Percentiles rank a stretch among this genome's conserved stretches.
Conservation (phyloP, 2,888 invertebrate genomes). For the Diplolepis rosae region DNA sequence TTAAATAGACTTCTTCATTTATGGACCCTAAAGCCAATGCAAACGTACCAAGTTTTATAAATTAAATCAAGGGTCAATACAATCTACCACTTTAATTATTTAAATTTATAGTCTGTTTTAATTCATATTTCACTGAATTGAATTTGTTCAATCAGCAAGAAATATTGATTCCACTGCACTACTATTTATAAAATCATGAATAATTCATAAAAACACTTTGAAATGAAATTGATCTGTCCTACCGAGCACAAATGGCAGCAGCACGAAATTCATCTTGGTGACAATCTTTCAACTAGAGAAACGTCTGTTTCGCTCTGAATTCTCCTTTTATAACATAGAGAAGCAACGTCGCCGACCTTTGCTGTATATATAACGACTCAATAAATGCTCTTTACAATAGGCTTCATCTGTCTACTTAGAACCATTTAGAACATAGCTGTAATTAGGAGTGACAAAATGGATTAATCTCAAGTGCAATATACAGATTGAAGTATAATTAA, state of each 20-base stretch:
- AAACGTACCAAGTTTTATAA: too few species aligned
- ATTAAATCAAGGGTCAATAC: too few species aligned
- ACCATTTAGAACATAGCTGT: constrained; percentile 1
- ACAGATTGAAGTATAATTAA: too few species aligned
- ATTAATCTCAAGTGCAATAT: too few species aligned
- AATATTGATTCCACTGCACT: not conserved
- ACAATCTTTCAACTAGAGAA: constrained; percentile 11
- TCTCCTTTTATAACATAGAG: constrained; percentile 13
- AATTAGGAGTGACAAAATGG: not conserved
- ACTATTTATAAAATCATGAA: not conserved
- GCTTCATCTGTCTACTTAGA: not conserved
- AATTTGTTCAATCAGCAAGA: too few species aligned
- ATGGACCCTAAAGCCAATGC: too few species aligned
- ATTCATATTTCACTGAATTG: too few species aligned
- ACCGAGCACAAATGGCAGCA: constrained; percentile 10
- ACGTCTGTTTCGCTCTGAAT: constrained; percentile 17
- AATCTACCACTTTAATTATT: too few species aligned
- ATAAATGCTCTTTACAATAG: constrained; percentile 15
- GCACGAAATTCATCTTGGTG: constrained; percentile 14
- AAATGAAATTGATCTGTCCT: not conserved
- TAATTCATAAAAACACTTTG: not conserved
- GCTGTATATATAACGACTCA: constrained; percentile 1
- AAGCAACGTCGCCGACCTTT: constrained; percentile 8
- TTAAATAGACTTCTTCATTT: too few species aligned
- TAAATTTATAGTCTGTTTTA: too few species aligned